Percentiles rank a stretch among this genome's conserved stretches.
Conservation (phyloP, 2,888 invertebrate genomes). For the Eristalinus aeneus region DNA sequence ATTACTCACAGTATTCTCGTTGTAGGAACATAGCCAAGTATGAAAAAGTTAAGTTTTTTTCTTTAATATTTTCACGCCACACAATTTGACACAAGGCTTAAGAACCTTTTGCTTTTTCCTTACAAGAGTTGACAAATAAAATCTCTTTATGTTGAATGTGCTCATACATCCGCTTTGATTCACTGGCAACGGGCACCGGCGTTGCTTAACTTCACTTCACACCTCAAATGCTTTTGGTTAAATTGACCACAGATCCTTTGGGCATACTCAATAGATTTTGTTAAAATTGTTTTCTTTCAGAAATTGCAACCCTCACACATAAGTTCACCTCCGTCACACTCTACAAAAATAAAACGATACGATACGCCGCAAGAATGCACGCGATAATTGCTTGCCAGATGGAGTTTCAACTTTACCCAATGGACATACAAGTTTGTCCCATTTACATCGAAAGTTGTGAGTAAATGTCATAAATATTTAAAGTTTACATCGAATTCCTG, state of each 20-base stretch:
- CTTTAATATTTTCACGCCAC: not conserved
- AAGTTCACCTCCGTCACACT: constrained; percentile 91
- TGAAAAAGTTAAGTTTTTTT: not conserved
- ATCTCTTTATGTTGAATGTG: not conserved
- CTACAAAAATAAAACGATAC: constrained; percentile 89
- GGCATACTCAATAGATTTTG: not conserved
- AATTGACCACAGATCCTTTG: not conserved
- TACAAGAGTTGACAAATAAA: not conserved
- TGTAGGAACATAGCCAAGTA: not conserved
- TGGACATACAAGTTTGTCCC: constrained; percentile 92
- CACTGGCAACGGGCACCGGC: not conserved
- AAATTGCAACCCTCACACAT: constrained; percentile 90
- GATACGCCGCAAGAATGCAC: constrained; percentile 91
- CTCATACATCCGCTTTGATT: not conserved
- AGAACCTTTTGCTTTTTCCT: not conserved
- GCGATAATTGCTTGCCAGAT: constrained; percentile 93
- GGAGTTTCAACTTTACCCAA: constrained; percentile 92
- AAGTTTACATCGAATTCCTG: too few relatives aligned
- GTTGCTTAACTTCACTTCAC: not conserved
- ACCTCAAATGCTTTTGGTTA: not conserved
- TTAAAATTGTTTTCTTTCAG: constrained; percentile 81
- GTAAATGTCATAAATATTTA: constrained; percentile 77
- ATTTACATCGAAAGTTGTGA: constrained; percentile 93
- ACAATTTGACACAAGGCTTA: not conserved
- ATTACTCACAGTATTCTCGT: not conserved